These are phyloP conservation scores for Lophotriccus pileatus DNA, from an alignment of 2,797 vertebrate genomes.

Conservation along the genomic window DNA sequence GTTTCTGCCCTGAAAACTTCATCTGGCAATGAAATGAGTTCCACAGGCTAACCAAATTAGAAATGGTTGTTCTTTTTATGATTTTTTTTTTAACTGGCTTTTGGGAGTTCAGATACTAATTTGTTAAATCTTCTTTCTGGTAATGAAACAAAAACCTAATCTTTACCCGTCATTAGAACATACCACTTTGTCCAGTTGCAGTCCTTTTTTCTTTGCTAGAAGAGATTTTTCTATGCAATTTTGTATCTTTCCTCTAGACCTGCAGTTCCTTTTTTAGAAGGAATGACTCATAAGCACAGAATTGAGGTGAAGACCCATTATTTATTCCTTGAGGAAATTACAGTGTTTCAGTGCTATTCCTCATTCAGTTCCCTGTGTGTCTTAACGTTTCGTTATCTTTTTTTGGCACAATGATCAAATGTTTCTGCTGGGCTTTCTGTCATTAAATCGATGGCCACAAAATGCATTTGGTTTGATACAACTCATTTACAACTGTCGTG, in stretches of 20 bases:
- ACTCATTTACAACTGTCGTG: not conserved
- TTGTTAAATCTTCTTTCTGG: not conserved
- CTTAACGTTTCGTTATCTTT: not conserved
- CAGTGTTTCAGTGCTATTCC: not conserved
- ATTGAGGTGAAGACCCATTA: not conserved
- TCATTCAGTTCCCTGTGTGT: not conserved
- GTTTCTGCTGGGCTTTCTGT: not conserved
- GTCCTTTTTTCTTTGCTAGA: not conserved
- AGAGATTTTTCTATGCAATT: not conserved
- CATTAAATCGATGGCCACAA: not conserved
- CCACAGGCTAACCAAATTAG: rapidly evolving
- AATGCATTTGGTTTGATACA: not conserved
- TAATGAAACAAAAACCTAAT: not conserved
- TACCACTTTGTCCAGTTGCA: not conserved
- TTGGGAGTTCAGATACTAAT: not conserved
- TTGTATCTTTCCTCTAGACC: not conserved
- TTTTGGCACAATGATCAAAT: not conserved
- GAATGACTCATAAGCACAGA: not conserved
- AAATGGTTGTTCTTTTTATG: not conserved
- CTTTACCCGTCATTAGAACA: not conserved
- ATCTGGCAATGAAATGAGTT: not conserved
- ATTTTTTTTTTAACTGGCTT: not conserved
- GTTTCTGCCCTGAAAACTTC: not conserved
- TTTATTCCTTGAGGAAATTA: not conserved
- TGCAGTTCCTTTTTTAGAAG: not conserved